A percentile compares a stretch with the other conserved stretches of the same genome.
Conservation (phyloP, 2,113 vertebrate species). For the Lasiurus cinereus region DNA sequence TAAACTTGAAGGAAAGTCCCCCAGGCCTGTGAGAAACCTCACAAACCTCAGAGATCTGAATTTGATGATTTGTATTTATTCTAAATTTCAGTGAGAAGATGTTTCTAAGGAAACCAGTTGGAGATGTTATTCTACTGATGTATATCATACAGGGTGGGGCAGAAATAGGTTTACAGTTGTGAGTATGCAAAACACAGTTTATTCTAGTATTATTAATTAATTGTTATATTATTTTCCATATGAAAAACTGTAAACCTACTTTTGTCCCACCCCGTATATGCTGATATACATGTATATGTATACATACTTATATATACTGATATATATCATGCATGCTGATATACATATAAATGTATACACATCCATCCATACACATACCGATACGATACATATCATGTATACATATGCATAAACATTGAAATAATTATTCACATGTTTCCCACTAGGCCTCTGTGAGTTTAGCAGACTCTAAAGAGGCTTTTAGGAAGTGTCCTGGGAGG, state of each 20-base stretch:
- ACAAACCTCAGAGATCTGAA: neutral
- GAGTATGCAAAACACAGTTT: neutral
- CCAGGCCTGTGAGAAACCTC: neutral
- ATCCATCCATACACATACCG: neutral
- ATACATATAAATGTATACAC: no score
- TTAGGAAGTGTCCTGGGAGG: no score
- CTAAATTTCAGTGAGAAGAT: neutral
- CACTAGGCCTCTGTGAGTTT: no score
- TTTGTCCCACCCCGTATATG: neutral
- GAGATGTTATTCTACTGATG: neutral
- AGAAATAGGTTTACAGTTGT: neutral
- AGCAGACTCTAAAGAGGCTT: no score
- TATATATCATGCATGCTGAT: neutral
- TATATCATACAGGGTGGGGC: neutral
- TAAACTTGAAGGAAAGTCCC: neutral
- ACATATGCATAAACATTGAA: neutral
- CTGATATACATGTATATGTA: neutral
- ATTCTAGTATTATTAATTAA: neutral
- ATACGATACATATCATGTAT: neutral
- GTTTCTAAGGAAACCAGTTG: slow-evolving; percentile 5
- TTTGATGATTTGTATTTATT: neutral
- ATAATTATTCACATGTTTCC: neutral
- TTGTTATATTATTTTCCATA: neutral
- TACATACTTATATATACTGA: no score
- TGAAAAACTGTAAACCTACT: neutral